Evolutionary conservation across 2,888 invertebrate species (phyloP).

Genomic region (Lypha dubia): DNA sequence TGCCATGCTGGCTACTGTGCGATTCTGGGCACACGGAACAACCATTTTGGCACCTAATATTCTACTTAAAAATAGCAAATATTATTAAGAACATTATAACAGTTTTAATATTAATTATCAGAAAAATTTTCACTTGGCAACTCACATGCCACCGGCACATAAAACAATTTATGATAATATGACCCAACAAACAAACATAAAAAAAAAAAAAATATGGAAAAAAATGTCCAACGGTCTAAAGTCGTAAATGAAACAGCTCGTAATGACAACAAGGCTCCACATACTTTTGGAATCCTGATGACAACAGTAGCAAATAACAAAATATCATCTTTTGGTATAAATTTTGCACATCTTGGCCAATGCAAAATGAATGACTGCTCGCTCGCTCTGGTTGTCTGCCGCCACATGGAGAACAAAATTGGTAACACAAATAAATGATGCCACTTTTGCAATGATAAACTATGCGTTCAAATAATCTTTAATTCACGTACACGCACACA

Average conservation of each 20-base stretch:
- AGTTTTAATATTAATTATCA: slow-evolving; percentile 46
- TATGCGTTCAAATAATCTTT: slow-evolving; percentile 62
- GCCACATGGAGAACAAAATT: slow-evolving; percentile 42
- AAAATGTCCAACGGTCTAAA: slow-evolving; percentile 34
- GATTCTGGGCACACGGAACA: neutral
- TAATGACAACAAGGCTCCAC: slow-evolving; percentile 64
- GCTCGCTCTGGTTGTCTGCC: no score
- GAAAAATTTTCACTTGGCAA: slow-evolving; percentile 9
- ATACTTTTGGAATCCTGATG: slow-evolving; percentile 52
- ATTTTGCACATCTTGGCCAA: slow-evolving; percentile 47
- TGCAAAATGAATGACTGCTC: slow-evolving; percentile 24
- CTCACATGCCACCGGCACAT: slow-evolving; percentile 15
- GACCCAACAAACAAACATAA: slow-evolving; percentile 7
- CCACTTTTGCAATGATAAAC: slow-evolving; percentile 68
- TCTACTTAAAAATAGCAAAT: neutral
- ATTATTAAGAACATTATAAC: neutral
- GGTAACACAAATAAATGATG: slow-evolving; percentile 68
- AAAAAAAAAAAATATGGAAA: no score
- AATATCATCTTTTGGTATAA: slow-evolving; percentile 55
- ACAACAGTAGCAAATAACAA: slow-evolving; percentile 67
- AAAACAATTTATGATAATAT: slow-evolving; percentile 40
- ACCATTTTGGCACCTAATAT: slow-evolving; percentile 18
- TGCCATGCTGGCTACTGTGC: neutral
- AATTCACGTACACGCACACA: slow-evolving; percentile 23
- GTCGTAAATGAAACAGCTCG: slow-evolving; percentile 61